Base-by-base conservation (phyloP, 2,888 invertebrate genomes). In the Lasioglossum pauxillum region DNA sequence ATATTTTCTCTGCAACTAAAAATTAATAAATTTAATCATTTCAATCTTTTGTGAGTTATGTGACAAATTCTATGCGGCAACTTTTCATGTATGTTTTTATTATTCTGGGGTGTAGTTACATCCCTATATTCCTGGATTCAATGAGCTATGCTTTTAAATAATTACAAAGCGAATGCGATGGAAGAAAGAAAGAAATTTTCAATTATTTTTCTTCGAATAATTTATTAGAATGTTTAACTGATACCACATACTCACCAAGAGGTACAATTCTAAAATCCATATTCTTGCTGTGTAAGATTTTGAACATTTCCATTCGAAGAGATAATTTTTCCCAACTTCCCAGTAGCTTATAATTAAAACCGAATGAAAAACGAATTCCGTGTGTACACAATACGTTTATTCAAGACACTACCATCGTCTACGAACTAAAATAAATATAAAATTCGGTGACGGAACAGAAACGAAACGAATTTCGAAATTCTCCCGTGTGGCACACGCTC, bases 311-410 rank as follows among this genome's bases (percentile, higher is more conserved):
- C 49, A 49, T 53, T 53, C 23, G n/a, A 4, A n/a, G 2, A 8
- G 5, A 27, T 27, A 27, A 27, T 27, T 4, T 5, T 27, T 27
- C 60, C 5, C 5, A 53, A 14, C 27, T 27, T n/a, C 10, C n/a
- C 57, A n/a, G n/a, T 3, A 2, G 1, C 27, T 64, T 16, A 64
- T 16, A 14, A 27, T 31, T 16, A 31, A 5, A 64, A 12, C 64
- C 0, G 16, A 31, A 64, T 31, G 2, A 64, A 31, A 19, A 64
- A 57, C 64, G 31, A 16, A 1, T 31, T 64, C 64, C 64, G 31
- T 64, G 31, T 64, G 64, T 64, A 31, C 31, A 64, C 19, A 64
- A 64, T 31, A 64, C 64, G 64, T 64, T 64, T 64, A 64, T 64
- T 64, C 64, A 64, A 64, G 64, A 64, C 16, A 64, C 64, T 64